Evolutionary conservation across 2,797 vertebrate species (phyloP).

Genomic region (Acomys russatus): DNA sequence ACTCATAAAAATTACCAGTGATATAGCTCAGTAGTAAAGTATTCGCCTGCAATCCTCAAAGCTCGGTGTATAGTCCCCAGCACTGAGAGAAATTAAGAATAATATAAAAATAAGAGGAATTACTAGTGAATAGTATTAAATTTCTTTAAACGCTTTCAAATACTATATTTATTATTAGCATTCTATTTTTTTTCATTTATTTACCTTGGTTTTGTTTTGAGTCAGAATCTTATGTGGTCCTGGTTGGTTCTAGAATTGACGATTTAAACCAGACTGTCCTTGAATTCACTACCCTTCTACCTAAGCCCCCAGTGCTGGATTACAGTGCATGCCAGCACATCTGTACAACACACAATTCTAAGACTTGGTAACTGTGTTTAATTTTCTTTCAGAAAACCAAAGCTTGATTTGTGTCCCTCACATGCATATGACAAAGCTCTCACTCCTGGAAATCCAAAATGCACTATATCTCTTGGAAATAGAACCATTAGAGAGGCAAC

Average conservation of each 20-base stretch:
- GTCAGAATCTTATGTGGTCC: not conserved
- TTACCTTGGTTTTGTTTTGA: not conserved
- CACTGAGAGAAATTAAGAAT: not conserved
- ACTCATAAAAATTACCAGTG: not conserved
- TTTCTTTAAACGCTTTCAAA: slow-evolving; percentile 24
- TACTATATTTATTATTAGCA: not conserved
- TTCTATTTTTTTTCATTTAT: not conserved
- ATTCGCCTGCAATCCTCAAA: not conserved
- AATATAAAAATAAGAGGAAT: not conserved
- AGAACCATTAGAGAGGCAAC: not conserved
- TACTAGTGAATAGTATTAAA: not conserved
- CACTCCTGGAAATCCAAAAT: not conserved
- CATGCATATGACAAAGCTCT: not conserved
- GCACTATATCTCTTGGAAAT: not conserved
- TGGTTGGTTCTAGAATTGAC: not conserved
- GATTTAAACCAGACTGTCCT: not conserved
- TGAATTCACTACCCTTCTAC: not conserved
- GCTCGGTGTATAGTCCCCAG: not conserved
- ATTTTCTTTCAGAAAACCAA: not conserved
- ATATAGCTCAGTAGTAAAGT: not conserved
- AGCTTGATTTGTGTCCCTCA: not conserved
- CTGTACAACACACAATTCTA: not conserved
- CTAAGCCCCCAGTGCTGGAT: not conserved
- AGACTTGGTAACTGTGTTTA: not conserved
- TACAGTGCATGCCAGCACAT: no score